Conservation (phyloP, 2,888 invertebrate species). For the Rutpela maculata region DNA sequence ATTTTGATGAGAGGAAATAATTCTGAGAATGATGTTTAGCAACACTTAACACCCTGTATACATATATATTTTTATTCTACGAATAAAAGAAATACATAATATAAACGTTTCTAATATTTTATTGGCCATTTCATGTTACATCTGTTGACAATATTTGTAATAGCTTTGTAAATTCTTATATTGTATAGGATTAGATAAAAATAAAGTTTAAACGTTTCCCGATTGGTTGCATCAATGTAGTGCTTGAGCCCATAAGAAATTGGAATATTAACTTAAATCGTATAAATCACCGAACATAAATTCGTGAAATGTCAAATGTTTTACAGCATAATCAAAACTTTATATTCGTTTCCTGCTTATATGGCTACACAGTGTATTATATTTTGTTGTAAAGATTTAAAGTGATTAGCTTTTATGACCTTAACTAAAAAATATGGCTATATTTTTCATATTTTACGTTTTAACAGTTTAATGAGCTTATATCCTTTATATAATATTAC, state of each 20-base stretch:
- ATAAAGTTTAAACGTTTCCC: slow-evolving; percentile 16
- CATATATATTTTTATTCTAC: too few relatives aligned
- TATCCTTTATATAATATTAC: slow-evolving; percentile 2
- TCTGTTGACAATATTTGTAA: background rate
- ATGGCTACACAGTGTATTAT: slow-evolving; percentile 39
- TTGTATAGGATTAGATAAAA: background rate
- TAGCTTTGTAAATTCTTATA: background rate
- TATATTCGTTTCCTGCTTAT: slow-evolving; percentile 37
- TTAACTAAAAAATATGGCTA: slow-evolving; percentile 23
- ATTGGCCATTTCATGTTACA: background rate
- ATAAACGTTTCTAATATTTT: too few relatives aligned
- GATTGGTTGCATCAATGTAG: slow-evolving; percentile 9
- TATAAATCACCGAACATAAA: slow-evolving; percentile 28
- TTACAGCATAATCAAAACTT: slow-evolving; percentile 39
- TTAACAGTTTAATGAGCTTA: slow-evolving; percentile 11
- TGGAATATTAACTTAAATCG: slow-evolving; percentile 32
- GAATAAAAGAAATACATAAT: too few relatives aligned
- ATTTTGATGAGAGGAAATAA: too few relatives aligned
- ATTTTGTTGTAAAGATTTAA: slow-evolving; percentile 31
- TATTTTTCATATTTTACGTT: slow-evolving; percentile 7
- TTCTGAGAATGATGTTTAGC: too few relatives aligned
- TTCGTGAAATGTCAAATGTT: slow-evolving; percentile 31
- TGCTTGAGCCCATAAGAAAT: slow-evolving; percentile 20
- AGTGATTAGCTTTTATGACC: slow-evolving; percentile 38
- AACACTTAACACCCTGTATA: too few relatives aligned